phyloP scores from a whole-genome alignment of 2,113 vertebrate species.

The Oenanthe oenanthe region DNA sequence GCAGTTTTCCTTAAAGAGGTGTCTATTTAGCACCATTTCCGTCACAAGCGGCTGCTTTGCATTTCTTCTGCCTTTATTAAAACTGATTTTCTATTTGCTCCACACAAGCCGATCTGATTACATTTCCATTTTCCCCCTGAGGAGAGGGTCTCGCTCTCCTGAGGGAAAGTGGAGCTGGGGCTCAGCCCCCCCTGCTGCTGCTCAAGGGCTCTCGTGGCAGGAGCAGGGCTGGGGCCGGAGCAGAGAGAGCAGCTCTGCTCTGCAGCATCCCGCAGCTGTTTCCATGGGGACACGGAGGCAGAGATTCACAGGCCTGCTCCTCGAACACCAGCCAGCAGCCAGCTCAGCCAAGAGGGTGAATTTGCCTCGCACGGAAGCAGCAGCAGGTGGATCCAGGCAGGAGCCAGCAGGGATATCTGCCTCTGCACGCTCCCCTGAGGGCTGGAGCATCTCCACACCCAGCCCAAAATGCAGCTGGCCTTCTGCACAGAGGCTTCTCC shows the following conservation, averaged over 20 bases:
- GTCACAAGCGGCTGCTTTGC: conserved; percentile 80
- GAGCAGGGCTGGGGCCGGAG: not conserved
- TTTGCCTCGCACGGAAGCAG: accelerated
- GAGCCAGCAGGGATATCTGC: not conserved
- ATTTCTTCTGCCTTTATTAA: conserved; percentile 83
- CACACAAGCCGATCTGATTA: conserved; percentile 81
- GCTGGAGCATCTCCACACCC: not conserved
- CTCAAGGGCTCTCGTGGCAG: conserved; percentile 34
- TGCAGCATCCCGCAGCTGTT: conserved; percentile 42
- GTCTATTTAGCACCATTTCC: conserved; percentile 76
- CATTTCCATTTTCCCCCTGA: conserved; percentile 80
- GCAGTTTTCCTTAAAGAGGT: conserved; percentile 61
- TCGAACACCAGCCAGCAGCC: not conserved
- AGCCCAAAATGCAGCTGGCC: not conserved
- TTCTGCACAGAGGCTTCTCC: not conserved
- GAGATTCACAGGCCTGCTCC: not conserved
- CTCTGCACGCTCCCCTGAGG: accelerated
- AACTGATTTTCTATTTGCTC: conserved; percentile 84
- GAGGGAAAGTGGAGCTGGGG: not conserved
- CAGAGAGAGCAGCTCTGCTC: not conserved
- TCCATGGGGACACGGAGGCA: conserved; percentile 61
- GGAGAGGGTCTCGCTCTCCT: conserved; percentile 30
- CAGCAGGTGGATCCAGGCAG: not conserved
- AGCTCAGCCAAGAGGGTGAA: accelerated
- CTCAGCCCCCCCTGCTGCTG: not conserved